Evolutionary conservation across 2,113 vertebrate species (phyloP), one percentile per base, ranked within the genome.

Genomic region (Elachura formosa): DNA sequence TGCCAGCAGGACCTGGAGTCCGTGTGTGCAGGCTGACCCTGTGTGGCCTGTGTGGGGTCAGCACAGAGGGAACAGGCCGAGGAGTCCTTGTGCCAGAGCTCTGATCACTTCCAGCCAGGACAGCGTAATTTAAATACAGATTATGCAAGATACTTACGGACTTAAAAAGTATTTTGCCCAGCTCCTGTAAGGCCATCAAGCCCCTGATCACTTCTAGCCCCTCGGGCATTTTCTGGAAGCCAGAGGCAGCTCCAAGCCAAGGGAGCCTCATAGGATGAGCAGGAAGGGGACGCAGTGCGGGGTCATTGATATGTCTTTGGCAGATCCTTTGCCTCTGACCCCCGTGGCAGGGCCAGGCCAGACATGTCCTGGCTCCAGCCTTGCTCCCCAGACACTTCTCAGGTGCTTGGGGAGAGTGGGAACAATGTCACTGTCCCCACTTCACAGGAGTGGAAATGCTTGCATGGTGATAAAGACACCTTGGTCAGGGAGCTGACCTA

Each of bases 371-470:
- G 12, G 26, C 31, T 56, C 36, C 34, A 34, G 56, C 41, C 84
- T 31, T 0, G 3, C 38, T 41, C 21, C 29, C 1, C 0, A 4
- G 54, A 15, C 2, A 17, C 31, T 22, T 4, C 24, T 22, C 8
- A 12, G 43, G 19, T 33, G 46, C 62, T 12, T 23, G 21, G 26
- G 45, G 21, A 34, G 25, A 26, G 51, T 56, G 51, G 13, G 34
- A 56, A 24, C 34, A 29, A 24, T 25, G 49, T 64, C 24, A 28
- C 15, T 24, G 8, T 51, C 36, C 46, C 51, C 58, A 2, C 16
- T 43, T 71, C 23, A 13, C 34, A 23, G n/a, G 23, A 46, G 6
- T 61, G 54, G 43, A 43, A 79, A 43, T 0, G 0, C 6, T 48
- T 74, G n/a, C 61, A 20, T 1, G 1, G 16, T 45, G 12, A 28